Base-by-base conservation (phyloP, 2,888 invertebrate species). In the Lypha dubia region DNA sequence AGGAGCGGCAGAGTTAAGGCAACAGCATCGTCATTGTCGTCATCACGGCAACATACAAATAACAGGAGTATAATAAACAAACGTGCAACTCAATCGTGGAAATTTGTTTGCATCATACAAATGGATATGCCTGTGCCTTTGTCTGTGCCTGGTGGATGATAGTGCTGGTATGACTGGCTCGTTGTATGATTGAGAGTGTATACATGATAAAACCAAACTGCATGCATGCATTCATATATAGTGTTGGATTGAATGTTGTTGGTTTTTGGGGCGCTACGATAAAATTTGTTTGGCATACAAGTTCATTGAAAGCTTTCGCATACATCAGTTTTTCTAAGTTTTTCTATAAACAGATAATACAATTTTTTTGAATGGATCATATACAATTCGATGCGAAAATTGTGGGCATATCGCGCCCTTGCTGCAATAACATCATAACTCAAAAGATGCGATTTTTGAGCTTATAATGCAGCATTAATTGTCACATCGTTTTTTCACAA, bases 1-100 rank as follows among this genome's bases (percentile, higher is more conserved):
- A 80, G 74, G 74, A 80, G 80, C 81, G 74, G 62, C 62, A 62
- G 60, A 32, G 75, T 56, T 49, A n/a, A 22, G 17, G 62, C 68
- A 56, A 17, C 60, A 56, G 65, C 65, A 71, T 35, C 35, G 15
- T 3, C 62, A 62, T 75, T 67, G 24, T 22, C 53, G 46, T 62
- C 41, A 28, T 53, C 41, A 65, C 13, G 53, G 73, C 77, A 60
- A 70, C 75, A 76, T 38, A 53, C 56, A 83, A 79, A 82, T 67
- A 83, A 73, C 56, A 73, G 79, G 73, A 79, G 71, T 79, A 73
- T 65, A 77, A 76, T 81, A 84, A 84, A 81, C 76, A 84, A 84
- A 81, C 77, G 73, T 84, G 73, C 80, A 84, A 84, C 84, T 81
- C 73, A 84, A 84, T 81, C 80, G 73, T 77, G 77, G 73, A 80